Percentiles rank a stretch among this genome's conserved stretches.
Conservation (phyloP, 2,113 vertebrate genomes). For the Cavia aperea region DNA sequence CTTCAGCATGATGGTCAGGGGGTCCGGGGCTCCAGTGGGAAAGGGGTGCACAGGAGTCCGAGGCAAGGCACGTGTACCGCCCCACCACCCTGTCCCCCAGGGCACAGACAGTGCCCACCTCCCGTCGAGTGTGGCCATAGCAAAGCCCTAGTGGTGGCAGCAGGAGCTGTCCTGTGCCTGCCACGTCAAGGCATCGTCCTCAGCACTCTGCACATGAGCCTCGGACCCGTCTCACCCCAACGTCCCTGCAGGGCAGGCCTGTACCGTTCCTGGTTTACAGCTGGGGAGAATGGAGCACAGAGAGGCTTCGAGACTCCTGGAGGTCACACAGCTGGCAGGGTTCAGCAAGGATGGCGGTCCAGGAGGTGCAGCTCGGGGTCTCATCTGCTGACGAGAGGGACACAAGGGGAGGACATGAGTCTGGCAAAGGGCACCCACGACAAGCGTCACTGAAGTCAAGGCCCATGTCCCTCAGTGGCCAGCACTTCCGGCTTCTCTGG, state of each 20-base stretch:
- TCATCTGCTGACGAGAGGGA: neutral
- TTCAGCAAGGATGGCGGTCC: neutral
- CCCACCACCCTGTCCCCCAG: neutral
- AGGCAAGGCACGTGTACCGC: neutral
- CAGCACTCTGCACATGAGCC: neutral
- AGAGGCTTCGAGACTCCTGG: neutral
- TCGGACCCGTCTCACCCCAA: fast-evolving
- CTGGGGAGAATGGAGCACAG: neutral
- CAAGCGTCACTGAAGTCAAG: fast-evolving
- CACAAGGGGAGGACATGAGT: neutral
- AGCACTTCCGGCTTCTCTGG: neutral
- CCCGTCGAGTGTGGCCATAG: neutral
- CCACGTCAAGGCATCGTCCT: neutral
- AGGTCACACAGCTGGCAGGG: neutral
- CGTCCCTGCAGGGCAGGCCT: neutral
- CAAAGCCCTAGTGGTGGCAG: neutral
- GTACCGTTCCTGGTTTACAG: too few species aligned
- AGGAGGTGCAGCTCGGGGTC: neutral
- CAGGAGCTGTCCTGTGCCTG: fast-evolving
- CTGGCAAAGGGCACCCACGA: fast-evolving
- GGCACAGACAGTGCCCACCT: neutral
- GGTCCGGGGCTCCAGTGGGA: neutral
- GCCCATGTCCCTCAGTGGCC: neutral
- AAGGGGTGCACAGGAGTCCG: neutral
- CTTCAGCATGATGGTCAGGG: too few species aligned